Base-by-base conservation (phyloP, 2,113 vertebrate species). In the Pseudorasbora parva region DNA sequence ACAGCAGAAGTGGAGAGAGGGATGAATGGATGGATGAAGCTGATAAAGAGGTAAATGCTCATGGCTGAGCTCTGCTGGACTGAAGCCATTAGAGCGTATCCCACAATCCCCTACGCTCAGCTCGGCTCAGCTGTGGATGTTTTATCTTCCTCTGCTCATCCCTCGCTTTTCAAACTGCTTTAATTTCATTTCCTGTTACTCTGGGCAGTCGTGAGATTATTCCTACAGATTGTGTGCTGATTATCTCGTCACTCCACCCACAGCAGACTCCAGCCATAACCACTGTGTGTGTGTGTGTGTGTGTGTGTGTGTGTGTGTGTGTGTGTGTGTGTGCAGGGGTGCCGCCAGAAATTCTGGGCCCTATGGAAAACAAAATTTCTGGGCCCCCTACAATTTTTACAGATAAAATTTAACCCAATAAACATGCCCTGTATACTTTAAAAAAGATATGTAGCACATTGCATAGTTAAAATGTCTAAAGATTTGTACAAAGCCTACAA, bases 81-180 rank as follows among this genome's bases (percentile, higher is more conserved):
- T 72, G 23, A 59, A 30, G 45, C 8, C 47, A 71, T 84, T 68
- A 60, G 49, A 77, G 79, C 85, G 15, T 59, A 75, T 60, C 64
- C 64, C 56, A 17, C 64, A 78, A 62, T 19, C 56, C 74, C 71
- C 11, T 17, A 15, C 47, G 5, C 14, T 15, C 47, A 14, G 14
- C 47, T 10, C 9, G 2, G n/a, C 77, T 45, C 62, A 17, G 25
- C 60, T 64, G 25, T n/a, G 25, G 25, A 3, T n/a, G 56, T 10
- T 59, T 23, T 23, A 23, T 23, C 21, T 23, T 21, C 54, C 54
- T 56, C 54, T 21, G 19, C 54, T 2, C 54, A 56, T 21, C 56
- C n/a, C 56, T 59, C 9, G 1, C 56, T 59, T 17, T 17, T 54
- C 17, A 6, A 6, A 19, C 47, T 47, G 45, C 45, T 47, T 71